These are phyloP conservation scores for Zapornia atra DNA, from an alignment of 2,113 vertebrate species.

Conservation along the genomic window DNA sequence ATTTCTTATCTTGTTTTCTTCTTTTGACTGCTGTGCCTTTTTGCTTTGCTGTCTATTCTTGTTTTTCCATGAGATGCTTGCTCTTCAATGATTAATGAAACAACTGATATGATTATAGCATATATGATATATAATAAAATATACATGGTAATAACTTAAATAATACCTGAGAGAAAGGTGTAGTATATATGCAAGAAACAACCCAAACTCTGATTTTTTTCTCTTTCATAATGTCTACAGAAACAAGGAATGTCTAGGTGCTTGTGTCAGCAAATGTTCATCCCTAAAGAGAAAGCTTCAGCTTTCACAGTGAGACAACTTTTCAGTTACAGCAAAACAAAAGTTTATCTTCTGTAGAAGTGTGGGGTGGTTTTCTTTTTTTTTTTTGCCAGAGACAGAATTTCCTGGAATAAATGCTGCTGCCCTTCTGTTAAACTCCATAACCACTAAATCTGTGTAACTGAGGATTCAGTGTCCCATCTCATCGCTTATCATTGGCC, in stretches of 20 bases:
- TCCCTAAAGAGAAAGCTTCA: background rate
- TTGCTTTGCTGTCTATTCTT: background rate
- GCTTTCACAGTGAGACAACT: background rate
- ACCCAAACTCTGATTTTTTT: background rate
- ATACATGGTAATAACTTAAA: background rate
- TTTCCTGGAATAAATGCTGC: slow-evolving; percentile 36
- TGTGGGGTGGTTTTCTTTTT: slow-evolving; percentile 13
- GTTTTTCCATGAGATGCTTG: background rate
- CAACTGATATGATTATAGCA: background rate
- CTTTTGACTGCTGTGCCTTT: background rate
- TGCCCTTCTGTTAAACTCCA: slow-evolving; percentile 54
- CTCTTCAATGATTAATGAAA: background rate
- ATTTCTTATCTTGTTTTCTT: background rate
- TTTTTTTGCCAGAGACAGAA: slow-evolving; percentile 6
- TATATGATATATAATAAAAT: background rate
- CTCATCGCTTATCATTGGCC: slow-evolving; percentile 1
- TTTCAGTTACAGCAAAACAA: slow-evolving; percentile 20
- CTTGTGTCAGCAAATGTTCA: background rate
- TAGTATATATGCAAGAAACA: background rate
- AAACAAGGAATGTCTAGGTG: background rate
- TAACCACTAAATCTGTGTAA: slow-evolving; percentile 59
- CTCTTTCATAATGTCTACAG: background rate
- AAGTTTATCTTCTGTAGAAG: slow-evolving; percentile 36
- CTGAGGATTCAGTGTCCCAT: slow-evolving; percentile 24
- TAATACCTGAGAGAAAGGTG: background rate